These are phyloP conservation scores for Caerostris extrusa DNA, from an alignment of 1,140 invertebrate genomes.

Conservation along the genomic window DNA sequence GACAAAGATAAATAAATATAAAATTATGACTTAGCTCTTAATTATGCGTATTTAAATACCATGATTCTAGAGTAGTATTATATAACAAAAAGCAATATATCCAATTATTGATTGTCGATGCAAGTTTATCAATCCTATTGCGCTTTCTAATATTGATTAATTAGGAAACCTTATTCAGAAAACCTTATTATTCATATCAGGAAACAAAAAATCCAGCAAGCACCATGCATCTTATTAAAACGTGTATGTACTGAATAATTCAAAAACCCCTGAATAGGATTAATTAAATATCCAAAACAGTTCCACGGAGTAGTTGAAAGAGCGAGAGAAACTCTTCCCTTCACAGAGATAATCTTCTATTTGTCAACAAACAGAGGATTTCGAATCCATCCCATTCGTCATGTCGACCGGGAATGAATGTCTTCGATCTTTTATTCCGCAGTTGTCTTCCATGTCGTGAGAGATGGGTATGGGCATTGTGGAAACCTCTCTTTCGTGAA, in stretches of 20 bases:
- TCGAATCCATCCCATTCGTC: neutral
- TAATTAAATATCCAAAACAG: neutral
- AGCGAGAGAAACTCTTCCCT: neutral
- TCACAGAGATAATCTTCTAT: neutral
- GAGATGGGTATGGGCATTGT: neutral
- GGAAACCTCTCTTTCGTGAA: neutral
- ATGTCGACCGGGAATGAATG: neutral
- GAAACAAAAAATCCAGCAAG: too few species aligned
- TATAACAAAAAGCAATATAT: too few species aligned
- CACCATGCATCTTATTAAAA: neutral
- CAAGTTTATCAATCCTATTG: too few species aligned
- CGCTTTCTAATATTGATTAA: too few species aligned
- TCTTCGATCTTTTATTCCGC: neutral
- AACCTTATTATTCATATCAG: too few species aligned
- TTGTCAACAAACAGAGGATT: neutral
- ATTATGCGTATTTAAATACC: too few species aligned
- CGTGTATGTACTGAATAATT: neutral
- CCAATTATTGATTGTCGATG: too few species aligned
- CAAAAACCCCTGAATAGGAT: neutral
- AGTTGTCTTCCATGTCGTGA: neutral
- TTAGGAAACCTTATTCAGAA: too few species aligned
- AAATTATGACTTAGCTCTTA: too few species aligned
- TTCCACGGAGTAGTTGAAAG: neutral
- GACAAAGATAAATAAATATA: too few species aligned
- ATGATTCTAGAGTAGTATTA: too few species aligned